Conservation (phyloP, 2,113 vertebrate species). For the Gnathonemus echidnorhynchus region DNA sequence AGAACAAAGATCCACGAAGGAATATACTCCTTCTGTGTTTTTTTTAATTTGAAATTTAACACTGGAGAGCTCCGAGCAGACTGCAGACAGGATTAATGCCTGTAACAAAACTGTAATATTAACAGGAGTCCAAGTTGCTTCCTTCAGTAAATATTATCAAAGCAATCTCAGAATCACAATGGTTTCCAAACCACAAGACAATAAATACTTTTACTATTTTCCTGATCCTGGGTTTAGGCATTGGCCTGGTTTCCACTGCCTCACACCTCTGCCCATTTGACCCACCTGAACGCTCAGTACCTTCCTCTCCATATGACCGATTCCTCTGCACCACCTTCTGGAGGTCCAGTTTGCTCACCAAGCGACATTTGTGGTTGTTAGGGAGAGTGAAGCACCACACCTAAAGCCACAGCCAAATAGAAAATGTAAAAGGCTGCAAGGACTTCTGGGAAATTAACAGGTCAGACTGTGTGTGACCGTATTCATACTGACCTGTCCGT, state of each 20-base stretch:
- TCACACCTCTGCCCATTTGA: neutral
- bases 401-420: slow-evolving; percentile 49
- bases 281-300: slow-evolving; percentile 35
- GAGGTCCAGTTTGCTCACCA: slow-evolving; percentile 63
- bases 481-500: slow-evolving; percentile 68
- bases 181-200: neutral
- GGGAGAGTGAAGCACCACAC: slow-evolving; percentile 75
- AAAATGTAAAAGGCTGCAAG: neutral
- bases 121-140: neutral
- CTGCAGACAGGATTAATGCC: neutral
- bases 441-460: neutral
- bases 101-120: neutral
- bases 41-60: neutral
- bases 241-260: neutral
- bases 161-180: neutral
- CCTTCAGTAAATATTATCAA: neutral
- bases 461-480: neutral
- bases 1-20: neutral
- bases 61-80: neutral
- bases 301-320: slow-evolving; percentile 25
- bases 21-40: neutral
- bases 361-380: slow-evolving; percentile 55
- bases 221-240: neutral
- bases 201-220: neutral
- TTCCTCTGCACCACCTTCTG: slow-evolving; percentile 61